phyloP scores from a whole-genome alignment of 2,113 vertebrate genomes.

The Channa argus region DNA sequence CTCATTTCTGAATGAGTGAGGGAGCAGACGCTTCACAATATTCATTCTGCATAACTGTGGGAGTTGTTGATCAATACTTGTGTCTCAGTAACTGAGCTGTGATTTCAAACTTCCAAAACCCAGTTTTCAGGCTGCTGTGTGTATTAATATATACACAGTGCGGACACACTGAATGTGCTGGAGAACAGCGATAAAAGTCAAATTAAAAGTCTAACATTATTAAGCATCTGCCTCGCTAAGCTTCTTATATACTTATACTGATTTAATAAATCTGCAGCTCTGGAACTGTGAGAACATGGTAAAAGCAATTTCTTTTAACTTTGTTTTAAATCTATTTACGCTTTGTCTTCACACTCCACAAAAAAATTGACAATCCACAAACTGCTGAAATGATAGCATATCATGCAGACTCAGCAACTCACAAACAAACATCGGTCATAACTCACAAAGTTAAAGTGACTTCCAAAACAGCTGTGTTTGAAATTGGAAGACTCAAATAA shows the following conservation, averaged over 20 bases:
- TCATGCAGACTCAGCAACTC: slow-evolving; percentile 54
- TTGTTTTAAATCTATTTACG: slow-evolving; percentile 53
- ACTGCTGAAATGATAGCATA: slow-evolving; percentile 46
- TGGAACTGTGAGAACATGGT: slow-evolving; percentile 11
- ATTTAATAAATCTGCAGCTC: slow-evolving; percentile 36
- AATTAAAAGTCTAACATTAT: slow-evolving; percentile 41
- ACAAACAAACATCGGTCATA: slow-evolving; percentile 21
- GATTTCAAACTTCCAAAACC: not conserved
- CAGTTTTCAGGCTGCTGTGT: not conserved
- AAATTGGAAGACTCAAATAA: slow-evolving; percentile 37
- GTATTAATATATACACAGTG: not conserved
- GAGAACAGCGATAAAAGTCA: slow-evolving; percentile 44
- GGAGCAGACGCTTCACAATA: not conserved
- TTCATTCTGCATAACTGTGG: not conserved
- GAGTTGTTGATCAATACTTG: not conserved
- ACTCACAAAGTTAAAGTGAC: slow-evolving; percentile 18
- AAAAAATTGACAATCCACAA: slow-evolving; percentile 41
- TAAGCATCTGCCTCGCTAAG: slow-evolving; percentile 39
- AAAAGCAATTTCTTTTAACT: slow-evolving; percentile 31
- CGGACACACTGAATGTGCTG: slow-evolving; percentile 5
- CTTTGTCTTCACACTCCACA: slow-evolving; percentile 22
- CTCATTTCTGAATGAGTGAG: not conserved
- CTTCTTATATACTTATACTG: slow-evolving; percentile 17
- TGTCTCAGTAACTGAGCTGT: not conserved
- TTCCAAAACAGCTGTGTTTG: slow-evolving; percentile 33